Evolutionary conservation across 2,113 vertebrate genomes (phyloP).

Genomic region (Rhinichthys klamathensis): DNA sequence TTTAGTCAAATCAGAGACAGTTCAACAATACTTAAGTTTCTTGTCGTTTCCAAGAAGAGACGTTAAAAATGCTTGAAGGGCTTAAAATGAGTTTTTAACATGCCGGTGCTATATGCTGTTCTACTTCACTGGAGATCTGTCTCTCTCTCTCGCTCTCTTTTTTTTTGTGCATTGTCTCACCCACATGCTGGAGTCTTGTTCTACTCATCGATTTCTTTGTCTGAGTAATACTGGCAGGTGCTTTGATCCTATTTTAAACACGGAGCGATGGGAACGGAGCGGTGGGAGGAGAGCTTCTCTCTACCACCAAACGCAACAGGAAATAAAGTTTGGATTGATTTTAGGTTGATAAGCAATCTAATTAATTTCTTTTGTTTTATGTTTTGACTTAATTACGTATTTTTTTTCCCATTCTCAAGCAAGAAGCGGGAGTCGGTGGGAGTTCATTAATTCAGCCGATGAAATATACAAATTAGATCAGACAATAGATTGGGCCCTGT

Average conservation of each 20-base stretch:
- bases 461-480: conserved; percentile 61
- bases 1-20: conserved; percentile 46
- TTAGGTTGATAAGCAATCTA: conserved; percentile 74
- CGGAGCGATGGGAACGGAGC: conserved; percentile 14
- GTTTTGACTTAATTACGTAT: conserved; percentile 72
- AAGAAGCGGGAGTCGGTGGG: conserved; percentile 58
- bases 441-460: conserved; percentile 68
- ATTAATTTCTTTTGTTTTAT: conserved; percentile 77
- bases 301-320: conserved; percentile 42
- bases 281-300: conserved; percentile 54
- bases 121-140: conserved; percentile 48
- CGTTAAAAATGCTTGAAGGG: conserved; percentile 15
- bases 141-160: conserved; percentile 30
- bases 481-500: conserved; percentile 63
- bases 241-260: conserved; percentile 47
- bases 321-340: conserved; percentile 63
- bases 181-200: conserved; percentile 23
- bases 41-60: conserved; percentile 27
- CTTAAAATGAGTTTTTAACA: conserved; percentile 37
- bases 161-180: conserved; percentile 32
- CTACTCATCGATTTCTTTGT: conserved; percentile 54
- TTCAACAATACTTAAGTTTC: conserved; percentile 25
- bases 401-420: conserved; percentile 45
- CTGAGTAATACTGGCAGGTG: conserved; percentile 47
- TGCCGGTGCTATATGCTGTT: neutral